Conservation (phyloP, 1,140 invertebrate genomes). For the Phenacoccus solenopsis region DNA sequence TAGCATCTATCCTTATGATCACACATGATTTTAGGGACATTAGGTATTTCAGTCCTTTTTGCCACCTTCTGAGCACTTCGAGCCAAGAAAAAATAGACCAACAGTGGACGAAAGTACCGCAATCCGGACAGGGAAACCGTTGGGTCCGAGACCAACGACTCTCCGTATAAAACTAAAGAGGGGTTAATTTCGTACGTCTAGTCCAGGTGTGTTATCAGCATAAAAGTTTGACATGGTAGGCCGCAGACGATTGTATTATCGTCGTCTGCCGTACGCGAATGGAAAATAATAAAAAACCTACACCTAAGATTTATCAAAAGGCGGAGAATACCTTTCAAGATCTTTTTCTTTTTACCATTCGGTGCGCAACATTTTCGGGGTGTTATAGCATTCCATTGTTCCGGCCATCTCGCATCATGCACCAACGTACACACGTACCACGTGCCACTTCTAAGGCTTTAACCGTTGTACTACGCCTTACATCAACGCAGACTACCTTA, state of each 20-base stretch:
- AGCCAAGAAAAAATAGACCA: too few relatives aligned
- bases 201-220: slow-evolving; percentile 12
- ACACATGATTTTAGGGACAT: too few relatives aligned
- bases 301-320: neutral
- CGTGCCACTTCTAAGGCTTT: neutral
- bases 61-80: too few relatives aligned
- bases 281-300: too few relatives aligned
- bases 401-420: neutral
- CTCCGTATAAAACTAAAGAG: neutral
- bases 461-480: neutral
- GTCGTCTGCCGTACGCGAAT: too few relatives aligned
- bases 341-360: neutral
- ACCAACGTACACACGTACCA: neutral
- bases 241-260: neutral
- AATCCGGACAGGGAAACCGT: neutral
- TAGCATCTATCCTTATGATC: too few relatives aligned
- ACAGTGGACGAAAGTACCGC: too few relatives aligned
- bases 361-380: neutral
- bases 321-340: neutral
- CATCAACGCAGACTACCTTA: neutral
- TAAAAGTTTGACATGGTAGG: slow-evolving; percentile 1
- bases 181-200: slow-evolving; percentile 6
- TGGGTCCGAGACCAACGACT: neutral
- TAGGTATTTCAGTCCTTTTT: too few relatives aligned
- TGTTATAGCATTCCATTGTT: neutral